Evolutionary conservation across 2,113 vertebrate species (phyloP), one percentile per base, ranked within the genome.

Genomic region (Lepisosteus oculatus): DNA sequence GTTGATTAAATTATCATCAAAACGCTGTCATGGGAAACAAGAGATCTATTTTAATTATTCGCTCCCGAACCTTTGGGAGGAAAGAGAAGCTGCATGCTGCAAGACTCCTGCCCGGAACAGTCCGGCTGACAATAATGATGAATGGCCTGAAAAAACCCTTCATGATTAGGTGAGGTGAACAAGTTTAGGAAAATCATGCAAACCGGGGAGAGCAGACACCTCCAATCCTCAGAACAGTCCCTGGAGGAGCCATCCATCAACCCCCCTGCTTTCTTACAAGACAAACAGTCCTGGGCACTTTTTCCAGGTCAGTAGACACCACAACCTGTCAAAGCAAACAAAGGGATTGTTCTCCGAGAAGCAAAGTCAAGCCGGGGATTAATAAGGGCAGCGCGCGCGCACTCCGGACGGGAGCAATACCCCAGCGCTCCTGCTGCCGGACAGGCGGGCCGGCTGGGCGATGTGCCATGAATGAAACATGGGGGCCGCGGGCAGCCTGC

Each of bases 231-330:
- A 83, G 81, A 87, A 81, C 85, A 81, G 86, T 91, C 89, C 87
- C 89, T 86, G 79, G 85, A 89, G 87, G 86, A 89, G 84, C 85
- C 87, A 89, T 91, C 90, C 87, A 90, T 91, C 88, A 87, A 81
- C 76, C 74, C 74, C 77, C 80, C 79, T 77, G 75, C 73, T 61
- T 65, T 80, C 76, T 83, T 88, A 89, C 89, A 88, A 90, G 88
- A 91, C 90, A 91, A 88, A 78, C 85, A 85, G 85, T 90, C 88
- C 88, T 76, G 82, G 87, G 78, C 87, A 85, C 84, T 90, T 90
- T 92, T 92, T 92, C 90, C 90, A 90, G 90, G 90, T 92, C 90
- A 92, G 87, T 90, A 89, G 85, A 86, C 90, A 86, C 85, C 84
- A 81, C 87, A 88, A 90, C 83, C 88, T 91, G 89, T 89, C 90